Conservation (phyloP, 1,140 invertebrate species). For the Eciton burchellii region DNA sequence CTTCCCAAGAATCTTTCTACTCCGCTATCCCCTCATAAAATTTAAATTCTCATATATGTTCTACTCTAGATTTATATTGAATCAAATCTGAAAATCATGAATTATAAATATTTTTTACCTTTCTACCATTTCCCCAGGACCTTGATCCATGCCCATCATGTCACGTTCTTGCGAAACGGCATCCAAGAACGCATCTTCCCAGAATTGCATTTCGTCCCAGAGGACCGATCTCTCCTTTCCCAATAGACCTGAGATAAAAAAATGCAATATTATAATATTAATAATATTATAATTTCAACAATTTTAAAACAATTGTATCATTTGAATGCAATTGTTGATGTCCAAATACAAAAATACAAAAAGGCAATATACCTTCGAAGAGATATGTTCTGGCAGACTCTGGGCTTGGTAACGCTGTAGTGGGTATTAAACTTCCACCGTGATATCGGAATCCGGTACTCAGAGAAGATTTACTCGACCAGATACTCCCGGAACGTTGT, state of each 20-base stretch:
- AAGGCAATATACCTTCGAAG: slow-evolving; percentile 90
- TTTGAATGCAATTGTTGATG: too few relatives aligned
- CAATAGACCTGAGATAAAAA: slow-evolving; percentile 79
- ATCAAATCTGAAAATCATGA: too few relatives aligned
- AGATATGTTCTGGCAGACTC: slow-evolving; percentile 95
- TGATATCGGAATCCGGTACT: slow-evolving; percentile 95
- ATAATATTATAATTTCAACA: not conserved
- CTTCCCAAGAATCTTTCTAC: too few relatives aligned
- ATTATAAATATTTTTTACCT: slow-evolving; percentile 89
- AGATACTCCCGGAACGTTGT: slow-evolving; percentile 93
- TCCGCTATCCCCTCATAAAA: too few relatives aligned
- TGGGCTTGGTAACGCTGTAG: slow-evolving; percentile 92
- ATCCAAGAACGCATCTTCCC: slow-evolving; percentile 99
- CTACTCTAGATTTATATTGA: too few relatives aligned
- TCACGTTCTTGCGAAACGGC: slow-evolving; percentile 99
- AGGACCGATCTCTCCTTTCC: slow-evolving; percentile 93
- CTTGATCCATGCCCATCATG: slow-evolving; percentile 99
- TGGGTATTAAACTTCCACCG: slow-evolving; percentile 94
- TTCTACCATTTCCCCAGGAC: slow-evolving; percentile 99
- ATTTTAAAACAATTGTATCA: too few relatives aligned
- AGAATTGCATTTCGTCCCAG: slow-evolving; percentile 99
- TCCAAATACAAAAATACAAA: too few relatives aligned
- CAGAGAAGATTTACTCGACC: slow-evolving; percentile 96
- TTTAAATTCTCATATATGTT: too few relatives aligned
- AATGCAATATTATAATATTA: not conserved